Conservation (phyloP, 2,113 vertebrate species). For the Pheucticus melanocephalus region DNA sequence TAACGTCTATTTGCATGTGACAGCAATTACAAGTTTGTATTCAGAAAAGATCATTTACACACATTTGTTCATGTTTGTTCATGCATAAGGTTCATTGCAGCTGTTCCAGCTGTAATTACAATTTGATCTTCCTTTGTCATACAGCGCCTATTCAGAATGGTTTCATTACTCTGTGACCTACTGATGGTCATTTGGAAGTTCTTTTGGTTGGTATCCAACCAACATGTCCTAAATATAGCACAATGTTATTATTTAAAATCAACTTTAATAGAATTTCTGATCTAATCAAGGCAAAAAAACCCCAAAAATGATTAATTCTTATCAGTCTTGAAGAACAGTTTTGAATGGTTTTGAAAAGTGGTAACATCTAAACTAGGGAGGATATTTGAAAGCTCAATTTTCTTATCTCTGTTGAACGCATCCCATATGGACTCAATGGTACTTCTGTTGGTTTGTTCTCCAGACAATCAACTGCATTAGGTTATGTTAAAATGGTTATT, state of each 20-base stretch:
- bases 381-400: neutral
- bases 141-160: neutral
- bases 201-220: neutral
- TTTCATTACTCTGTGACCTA: neutral
- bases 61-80: neutral
- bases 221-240: neutral
- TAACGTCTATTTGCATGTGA: neutral
- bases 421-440: neutral
- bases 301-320: neutral
- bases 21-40: neutral
- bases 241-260: neutral
- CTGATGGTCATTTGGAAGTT: neutral
- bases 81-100: neutral
- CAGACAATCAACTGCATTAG: neutral
- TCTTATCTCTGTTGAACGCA: neutral
- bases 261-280: neutral
- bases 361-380: neutral
- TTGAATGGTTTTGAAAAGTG: neutral
- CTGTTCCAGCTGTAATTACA: neutral
- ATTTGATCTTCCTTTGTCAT: neutral
- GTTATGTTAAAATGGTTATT: neutral
- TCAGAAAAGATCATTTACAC: neutral
- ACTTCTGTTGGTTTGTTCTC: neutral
- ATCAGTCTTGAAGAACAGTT: neutral
- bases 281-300: neutral